These are phyloP conservation scores for Malurus elegans DNA, from an alignment of 2,113 vertebrate species.

Conservation along the genomic window DNA sequence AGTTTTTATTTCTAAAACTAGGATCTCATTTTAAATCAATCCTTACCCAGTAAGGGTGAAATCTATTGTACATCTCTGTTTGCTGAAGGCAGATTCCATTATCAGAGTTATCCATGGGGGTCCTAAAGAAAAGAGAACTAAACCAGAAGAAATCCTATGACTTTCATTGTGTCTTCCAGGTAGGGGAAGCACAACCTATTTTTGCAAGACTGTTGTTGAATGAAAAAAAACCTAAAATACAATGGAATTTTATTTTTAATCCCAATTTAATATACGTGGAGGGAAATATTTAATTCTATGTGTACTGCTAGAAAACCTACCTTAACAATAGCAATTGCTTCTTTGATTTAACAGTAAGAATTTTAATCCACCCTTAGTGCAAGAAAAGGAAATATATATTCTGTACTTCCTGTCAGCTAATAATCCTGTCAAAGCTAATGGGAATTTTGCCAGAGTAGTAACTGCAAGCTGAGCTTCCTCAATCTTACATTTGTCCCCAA, in stretches of 20 bases:
- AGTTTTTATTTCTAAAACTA: not conserved
- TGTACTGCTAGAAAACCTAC: not conserved
- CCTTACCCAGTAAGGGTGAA: not conserved
- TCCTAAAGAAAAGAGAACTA: not conserved
- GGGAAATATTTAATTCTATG: not conserved
- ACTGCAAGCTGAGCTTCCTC: not conserved
- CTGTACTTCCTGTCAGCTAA: not conserved
- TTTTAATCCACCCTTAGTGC: not conserved
- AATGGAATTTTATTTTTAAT: not conserved
- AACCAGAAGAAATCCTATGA: not conserved
- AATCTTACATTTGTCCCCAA: not conserved
- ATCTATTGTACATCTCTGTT: not conserved
- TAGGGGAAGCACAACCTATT: not conserved
- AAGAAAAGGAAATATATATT: not conserved
- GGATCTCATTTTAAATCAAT: not conserved
- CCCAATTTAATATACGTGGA: not conserved
- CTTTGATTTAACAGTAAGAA: not conserved
- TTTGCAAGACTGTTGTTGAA: not conserved
- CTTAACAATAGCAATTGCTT: not conserved
- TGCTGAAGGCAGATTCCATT: not conserved
- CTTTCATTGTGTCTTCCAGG: not conserved
- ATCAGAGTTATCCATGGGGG: not conserved
- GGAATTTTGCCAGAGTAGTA: slow-evolving; percentile 12
- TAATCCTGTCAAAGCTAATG: not conserved
- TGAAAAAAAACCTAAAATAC: not conserved